Evolutionary conservation across 2,113 vertebrate genomes (phyloP).

Genomic region (Carassius gibelio): DNA sequence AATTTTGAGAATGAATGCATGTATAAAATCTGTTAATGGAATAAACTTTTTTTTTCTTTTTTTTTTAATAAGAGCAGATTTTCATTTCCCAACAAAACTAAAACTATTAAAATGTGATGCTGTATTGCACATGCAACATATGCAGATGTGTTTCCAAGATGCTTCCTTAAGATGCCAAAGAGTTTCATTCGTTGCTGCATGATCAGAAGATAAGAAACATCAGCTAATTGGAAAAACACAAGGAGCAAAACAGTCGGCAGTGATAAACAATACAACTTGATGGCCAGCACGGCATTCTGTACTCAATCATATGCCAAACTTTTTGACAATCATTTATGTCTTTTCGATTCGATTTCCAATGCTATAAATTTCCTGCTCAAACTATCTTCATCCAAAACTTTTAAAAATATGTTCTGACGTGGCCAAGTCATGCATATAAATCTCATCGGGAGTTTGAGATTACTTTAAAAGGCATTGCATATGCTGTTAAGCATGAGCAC

Average conservation of each 20-base stretch:
- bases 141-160: background rate
- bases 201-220: conserved; percentile 38
- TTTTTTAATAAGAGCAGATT: background rate
- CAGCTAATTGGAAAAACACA: background rate
- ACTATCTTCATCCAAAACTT: conserved; percentile 40
- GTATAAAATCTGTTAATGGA: background rate
- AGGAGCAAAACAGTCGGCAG: conserved; percentile 11
- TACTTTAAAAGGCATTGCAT: conserved; percentile 28
- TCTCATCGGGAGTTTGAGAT: conserved; percentile 33
- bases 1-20: background rate
- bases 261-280: conserved; percentile 17
- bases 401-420: conserved; percentile 23
- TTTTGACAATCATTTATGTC: conserved; percentile 64
- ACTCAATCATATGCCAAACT: conserved; percentile 62
- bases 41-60: no score
- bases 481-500: conserved; percentile 1
- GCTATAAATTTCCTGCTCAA: conserved; percentile 45
- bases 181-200: conserved; percentile 26
- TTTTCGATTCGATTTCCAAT: conserved; percentile 60
- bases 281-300: conserved; percentile 46
- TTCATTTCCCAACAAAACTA: background rate
- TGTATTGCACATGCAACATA: background rate
- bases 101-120: background rate
- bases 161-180: background rate
- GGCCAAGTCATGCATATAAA: conserved; percentile 48